These are phyloP conservation scores for Papilio polytes DNA, from an alignment of 1,140 invertebrate genomes.

Conservation along the genomic window DNA sequence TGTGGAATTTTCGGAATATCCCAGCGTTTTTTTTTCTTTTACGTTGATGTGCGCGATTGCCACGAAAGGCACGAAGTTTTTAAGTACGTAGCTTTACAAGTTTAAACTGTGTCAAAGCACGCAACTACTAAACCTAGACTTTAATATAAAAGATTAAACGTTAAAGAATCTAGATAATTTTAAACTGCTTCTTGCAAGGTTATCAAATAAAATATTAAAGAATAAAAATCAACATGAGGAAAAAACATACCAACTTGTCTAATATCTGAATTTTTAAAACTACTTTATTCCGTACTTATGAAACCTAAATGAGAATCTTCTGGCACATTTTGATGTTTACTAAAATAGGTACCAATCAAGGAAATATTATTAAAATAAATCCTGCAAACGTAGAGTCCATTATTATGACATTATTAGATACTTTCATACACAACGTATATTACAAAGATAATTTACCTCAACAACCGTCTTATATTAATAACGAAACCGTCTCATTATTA, in stretches of 20 bases:
- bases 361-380: not conserved
- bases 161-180: no score
- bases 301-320: no score
- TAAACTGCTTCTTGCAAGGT: not conserved
- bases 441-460: not conserved
- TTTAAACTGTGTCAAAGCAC: constrained; percentile 18
- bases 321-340: no score
- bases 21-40: not conserved
- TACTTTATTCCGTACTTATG: no score
- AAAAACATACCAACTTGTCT: no score
- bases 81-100: not conserved
- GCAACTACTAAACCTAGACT: not conserved
- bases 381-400: not conserved
- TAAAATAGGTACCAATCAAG: no score
- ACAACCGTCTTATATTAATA: constrained; percentile 10
- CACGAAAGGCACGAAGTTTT: constrained; percentile 2
- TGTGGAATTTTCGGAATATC: not conserved
- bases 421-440: not conserved
- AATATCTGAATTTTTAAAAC: no score
- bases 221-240: no score
- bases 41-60: not conserved
- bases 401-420: not conserved
- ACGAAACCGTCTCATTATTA: constrained; percentile 15
- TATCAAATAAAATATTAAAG: no score
- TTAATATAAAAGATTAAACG: not conserved